Evolutionary conservation across 2,797 vertebrate species (phyloP), one percentile per base, ranked within the genome.

Genomic region (Tokudaia tokunoshimensis): DNA sequence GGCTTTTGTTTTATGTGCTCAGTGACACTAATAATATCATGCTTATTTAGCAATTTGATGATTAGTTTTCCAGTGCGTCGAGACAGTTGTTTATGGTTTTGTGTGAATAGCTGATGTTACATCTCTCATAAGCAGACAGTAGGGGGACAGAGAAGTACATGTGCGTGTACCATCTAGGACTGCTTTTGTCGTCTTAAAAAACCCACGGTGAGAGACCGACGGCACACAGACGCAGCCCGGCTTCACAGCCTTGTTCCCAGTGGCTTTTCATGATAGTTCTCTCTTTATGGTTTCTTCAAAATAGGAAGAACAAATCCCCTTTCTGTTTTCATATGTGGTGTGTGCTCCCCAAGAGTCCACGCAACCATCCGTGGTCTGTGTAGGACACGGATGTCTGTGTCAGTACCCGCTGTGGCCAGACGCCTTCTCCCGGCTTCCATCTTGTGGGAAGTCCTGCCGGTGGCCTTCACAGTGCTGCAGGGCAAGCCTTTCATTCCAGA

Each of bases 11-110:
- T 97, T 37, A 20, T 95, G 57, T 96, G 97, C 84, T 89, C 96
- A 96, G 96, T 94, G 93, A 96, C 96, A 96, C 97, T 96, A 95
- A 96, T 97, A 84, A 86, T 47, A 74, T 44, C 94, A 57, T 94
- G 92, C 85, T 97, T 98, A 97, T 89, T 95, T 97, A 97, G 96
- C 95, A 90, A 91, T 86, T 84, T 95, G 88, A 80, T 93, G 96
- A 95, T 96, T 98, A 96, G 94, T 97, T 98, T 98, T 97, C 91
- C 72, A 70, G 89, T 41, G 86, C 0, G 0, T 78, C 82, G 65
- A 93, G 87, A 94, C 75, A 91, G 92, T 96, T 88, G 91, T 92
- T 93, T 91, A 86, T 75, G 80, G 75, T 31, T 92, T 94, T 72
- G 72, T 91, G 65, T 72, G 87, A 94, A 55, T 4, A 94, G 96